These are phyloP conservation scores for Drosophila varians DNA, from an alignment of 1,140 invertebrate species.

Conservation along the genomic window DNA sequence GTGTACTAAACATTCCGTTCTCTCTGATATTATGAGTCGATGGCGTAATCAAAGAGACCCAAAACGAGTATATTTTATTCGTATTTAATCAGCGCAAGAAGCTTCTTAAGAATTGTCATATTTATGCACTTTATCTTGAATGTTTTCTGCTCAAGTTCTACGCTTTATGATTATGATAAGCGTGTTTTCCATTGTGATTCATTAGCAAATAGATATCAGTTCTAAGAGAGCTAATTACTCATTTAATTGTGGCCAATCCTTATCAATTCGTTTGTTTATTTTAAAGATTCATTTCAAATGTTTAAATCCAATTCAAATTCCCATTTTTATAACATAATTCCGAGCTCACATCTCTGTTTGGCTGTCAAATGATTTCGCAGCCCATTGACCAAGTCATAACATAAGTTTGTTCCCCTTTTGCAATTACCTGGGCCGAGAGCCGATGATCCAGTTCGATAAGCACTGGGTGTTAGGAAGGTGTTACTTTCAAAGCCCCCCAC, in stretches of 20 bases:
- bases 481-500: background rate
- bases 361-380: slow-evolving; percentile 7
- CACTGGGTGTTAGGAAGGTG: slow-evolving; percentile 2
- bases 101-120: background rate
- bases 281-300: background rate
- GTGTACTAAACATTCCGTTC: slow-evolving; percentile 6
- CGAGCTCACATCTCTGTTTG: background rate
- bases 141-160: background rate
- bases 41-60: slow-evolving; percentile 23
- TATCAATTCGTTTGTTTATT: background rate
- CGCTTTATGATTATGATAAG: slow-evolving; percentile 2
- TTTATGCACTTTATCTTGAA: background rate
- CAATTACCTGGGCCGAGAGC: slow-evolving; percentile 7
- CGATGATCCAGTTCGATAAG: slow-evolving; percentile 45
- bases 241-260: background rate
- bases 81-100: slow-evolving; percentile 1
- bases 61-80: too few species aligned
- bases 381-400: slow-evolving; percentile 36
- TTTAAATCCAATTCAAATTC: too few species aligned
- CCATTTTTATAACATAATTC: slow-evolving; percentile 4
- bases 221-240: background rate
- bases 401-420: background rate
- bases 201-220: background rate
- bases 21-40: slow-evolving; percentile 3
- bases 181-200: background rate